Evolutionary conservation across 2,113 vertebrate genomes (phyloP).

Genomic region (Symphodus melops): DNA sequence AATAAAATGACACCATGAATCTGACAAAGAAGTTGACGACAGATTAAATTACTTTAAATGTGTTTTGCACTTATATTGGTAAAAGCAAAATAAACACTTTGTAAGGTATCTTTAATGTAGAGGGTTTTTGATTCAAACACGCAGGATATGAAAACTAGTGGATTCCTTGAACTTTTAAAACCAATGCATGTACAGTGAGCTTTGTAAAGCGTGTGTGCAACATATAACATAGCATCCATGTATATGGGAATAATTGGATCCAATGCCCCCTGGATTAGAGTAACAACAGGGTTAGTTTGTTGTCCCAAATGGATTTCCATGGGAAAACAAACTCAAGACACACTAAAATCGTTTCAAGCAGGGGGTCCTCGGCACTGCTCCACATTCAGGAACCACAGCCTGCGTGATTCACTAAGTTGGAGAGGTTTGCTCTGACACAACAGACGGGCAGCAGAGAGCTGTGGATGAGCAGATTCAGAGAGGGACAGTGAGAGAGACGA

Average conservation of each 20-base stretch:
- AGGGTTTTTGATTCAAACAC: not conserved
- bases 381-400: slow-evolving; percentile 40
- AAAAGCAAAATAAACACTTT: too few species aligned
- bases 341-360: slow-evolving; percentile 44
- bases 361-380: slow-evolving; percentile 41
- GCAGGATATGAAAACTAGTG: not conserved
- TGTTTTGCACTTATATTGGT: too few species aligned
- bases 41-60: too few species aligned
- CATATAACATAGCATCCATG: not conserved
- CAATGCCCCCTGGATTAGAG: slow-evolving; percentile 33
- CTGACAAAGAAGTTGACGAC: too few species aligned
- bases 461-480: slow-evolving; percentile 37
- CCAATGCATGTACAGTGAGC: too few species aligned
- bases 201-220: slow-evolving; percentile 3
- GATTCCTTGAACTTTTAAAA: not conserved
- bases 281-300: slow-evolving; percentile 47
- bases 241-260: slow-evolving; percentile 57
- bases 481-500: slow-evolving; percentile 35
- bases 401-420: slow-evolving; percentile 45
- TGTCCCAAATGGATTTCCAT: slow-evolving; percentile 61
- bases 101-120: too few species aligned
- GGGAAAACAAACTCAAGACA: slow-evolving; percentile 47
- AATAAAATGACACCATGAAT: not conserved
- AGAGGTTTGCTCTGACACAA: slow-evolving; percentile 61
- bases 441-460: slow-evolving; percentile 61